Evolutionary conservation across 2,888 invertebrate species (phyloP), one percentile per base, ranked within the genome.

Genomic region (Scaptomyza parva): DNA sequence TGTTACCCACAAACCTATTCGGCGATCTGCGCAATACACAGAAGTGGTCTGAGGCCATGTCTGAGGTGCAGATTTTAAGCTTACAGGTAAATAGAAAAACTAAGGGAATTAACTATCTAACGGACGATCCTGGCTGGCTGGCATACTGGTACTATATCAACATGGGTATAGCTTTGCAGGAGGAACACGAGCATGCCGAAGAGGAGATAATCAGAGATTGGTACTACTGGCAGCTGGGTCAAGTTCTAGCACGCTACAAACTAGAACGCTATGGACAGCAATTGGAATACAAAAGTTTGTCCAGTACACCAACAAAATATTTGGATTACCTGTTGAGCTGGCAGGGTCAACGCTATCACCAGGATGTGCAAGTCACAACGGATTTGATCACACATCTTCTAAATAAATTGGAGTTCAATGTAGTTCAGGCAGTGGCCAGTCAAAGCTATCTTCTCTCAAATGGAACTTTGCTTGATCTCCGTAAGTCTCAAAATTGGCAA

Each of bases 161-260:
- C 92, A 84, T 94, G 95, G 84, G 78, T 11, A 24, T 83, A 8
- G 51, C 55, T 12, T 37, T 77, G 7, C 63, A 43, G 14, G 48
- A 72, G 9, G 43, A 58, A 2, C 60, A 65, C 3, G 26, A 89
- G 62, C 93, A 93, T 5, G 33, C 12, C n/a, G 6, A 33, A n/a
- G n/a, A n/a, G n/a, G 33, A 89, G 63, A 93, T 93, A 72, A 91
- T 92, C 26, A 93, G 94, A 64, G 95, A 95, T 45, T 94, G 95
- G 91, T 91, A 92, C 61, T 94, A 93, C 89, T 94, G 94, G 91
- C 94, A 93, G 88, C 82, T 93, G 63, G 93, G 94, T 81, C 95
- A 95, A 89, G 81, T 95, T 2, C 69, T 95, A 57, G 93, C 94
- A 54, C 94, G 94, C 93, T 96, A 95, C 89, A 94, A 95, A 84